phyloP scores from a whole-genome alignment of 2,888 invertebrate genomes.

The Schizotus pectinicornis region DNA sequence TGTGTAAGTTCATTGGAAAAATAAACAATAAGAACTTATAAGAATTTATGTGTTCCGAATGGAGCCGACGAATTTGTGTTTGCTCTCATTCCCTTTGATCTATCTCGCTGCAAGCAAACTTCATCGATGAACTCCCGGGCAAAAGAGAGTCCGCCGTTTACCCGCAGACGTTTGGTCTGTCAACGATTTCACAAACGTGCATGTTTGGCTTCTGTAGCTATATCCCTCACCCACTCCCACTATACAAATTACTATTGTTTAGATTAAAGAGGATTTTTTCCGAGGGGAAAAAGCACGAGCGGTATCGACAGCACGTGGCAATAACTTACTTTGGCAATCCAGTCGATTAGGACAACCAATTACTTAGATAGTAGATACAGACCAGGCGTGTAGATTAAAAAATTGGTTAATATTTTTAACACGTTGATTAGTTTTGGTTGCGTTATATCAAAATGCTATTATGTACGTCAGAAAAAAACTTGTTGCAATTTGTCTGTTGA shows the following conservation, averaged over 20 bases:
- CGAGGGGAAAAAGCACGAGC: no score
- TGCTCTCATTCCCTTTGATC: conserved; percentile 2
- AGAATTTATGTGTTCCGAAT: not conserved
- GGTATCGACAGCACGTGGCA: no score
- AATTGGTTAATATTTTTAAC: no score
- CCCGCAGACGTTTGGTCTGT: conserved; percentile 2
- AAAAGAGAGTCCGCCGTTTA: conserved; percentile 1
- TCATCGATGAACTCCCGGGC: not conserved
- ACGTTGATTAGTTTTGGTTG: no score
- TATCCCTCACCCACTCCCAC: not conserved
- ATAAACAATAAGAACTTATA: not conserved
- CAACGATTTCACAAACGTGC: conserved; percentile 3
- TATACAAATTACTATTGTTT: not conserved
- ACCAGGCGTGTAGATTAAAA: no score
- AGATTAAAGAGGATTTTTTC: conserved; percentile 13
- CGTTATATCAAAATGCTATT: no score
- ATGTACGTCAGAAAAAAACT: no score
- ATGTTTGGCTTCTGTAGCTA: not conserved
- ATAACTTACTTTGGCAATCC: no score
- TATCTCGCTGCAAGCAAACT: not conserved
- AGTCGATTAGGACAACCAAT: not conserved
- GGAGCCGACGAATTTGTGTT: not conserved
- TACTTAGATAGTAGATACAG: no score
- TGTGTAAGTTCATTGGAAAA: no score
- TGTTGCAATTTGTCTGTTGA: no score